Evolutionary conservation across 2,888 invertebrate species (phyloP).

Genomic region (Apoda limacodes): DNA sequence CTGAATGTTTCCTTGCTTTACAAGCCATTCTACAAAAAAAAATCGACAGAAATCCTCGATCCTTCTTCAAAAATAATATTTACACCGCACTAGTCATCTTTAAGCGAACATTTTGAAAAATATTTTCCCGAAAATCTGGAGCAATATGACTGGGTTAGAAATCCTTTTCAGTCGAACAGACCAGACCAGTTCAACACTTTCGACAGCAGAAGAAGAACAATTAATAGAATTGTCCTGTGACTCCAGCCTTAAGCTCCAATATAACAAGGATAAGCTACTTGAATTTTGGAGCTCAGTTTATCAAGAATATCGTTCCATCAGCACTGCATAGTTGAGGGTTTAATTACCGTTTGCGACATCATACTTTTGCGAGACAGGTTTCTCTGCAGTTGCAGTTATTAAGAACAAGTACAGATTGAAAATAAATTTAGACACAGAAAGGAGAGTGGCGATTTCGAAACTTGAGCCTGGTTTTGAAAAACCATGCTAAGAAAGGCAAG

Average conservation of each 20-base stretch:
- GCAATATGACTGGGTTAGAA: conserved; percentile 17
- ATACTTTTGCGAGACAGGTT: no score
- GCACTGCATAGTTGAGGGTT: conserved; percentile 14
- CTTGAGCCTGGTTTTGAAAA: no score
- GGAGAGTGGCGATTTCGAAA: no score
- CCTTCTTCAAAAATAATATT: conserved; percentile 15
- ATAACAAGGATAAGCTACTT: conserved; percentile 15
- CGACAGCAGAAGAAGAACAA: conserved; percentile 19
- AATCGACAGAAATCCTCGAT: conserved; percentile 14
- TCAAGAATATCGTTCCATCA: conserved; percentile 18
- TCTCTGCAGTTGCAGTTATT: no score
- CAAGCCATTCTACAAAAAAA: conserved; percentile 16
- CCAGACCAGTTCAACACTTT: conserved; percentile 18
- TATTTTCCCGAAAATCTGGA: conserved; percentile 17
- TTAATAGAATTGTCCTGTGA: conserved; percentile 21
- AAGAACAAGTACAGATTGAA: no score
- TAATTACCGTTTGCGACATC: conserved; percentile 20
- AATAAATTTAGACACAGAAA: no score
- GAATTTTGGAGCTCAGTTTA: conserved; percentile 11
- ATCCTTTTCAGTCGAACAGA: conserved; percentile 11
- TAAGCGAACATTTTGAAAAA: no score
- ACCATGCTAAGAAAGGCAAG: no score
- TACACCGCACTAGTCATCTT: conserved; percentile 17
- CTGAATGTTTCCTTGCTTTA: conserved; percentile 18
- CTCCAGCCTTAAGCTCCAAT: conserved; percentile 18